Evolutionary conservation across 2,113 vertebrate species (phyloP).

Genomic region (human (Homo sapiens)): GRCh38 chr2:148547501-148548000

Average conservation of each 20-base stretch:
- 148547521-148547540: background rate
- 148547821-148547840: background rate
- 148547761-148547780: too few relatives aligned
- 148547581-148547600: background rate
- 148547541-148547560: rapidly evolving
- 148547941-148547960: background rate
- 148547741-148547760: too few relatives aligned
- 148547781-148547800: too few relatives aligned
- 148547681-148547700: background rate
- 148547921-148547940: background rate
- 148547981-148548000: background rate
- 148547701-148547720: background rate
- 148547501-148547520: background rate
- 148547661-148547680: background rate
- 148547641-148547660: background rate
- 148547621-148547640: background rate
- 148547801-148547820: too few relatives aligned
- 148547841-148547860: background rate
- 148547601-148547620: background rate
- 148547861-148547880: background rate
- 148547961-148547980: background rate
- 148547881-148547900: background rate
- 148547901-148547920: background rate
- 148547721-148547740: background rate
- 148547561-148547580: background rate